phyloP scores from a whole-genome alignment of 2,888 invertebrate genomes.

The Ecliptopera silaceata region DNA sequence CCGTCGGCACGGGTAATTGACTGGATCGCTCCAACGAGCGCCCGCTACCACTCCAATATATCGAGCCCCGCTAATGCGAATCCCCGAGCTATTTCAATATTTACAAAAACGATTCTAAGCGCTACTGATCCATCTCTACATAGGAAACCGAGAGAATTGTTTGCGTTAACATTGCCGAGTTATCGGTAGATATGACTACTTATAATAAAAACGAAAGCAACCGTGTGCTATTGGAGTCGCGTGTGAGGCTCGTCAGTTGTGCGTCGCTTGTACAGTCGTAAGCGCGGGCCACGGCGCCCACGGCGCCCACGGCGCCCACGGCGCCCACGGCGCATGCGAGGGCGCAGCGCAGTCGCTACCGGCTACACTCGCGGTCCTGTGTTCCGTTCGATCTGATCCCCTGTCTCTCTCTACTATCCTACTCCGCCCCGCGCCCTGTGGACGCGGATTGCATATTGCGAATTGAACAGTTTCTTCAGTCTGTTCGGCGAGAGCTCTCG shows the following conservation, averaged over 20 bases:
- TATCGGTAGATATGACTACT: conserved; percentile 75
- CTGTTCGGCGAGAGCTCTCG: conserved; percentile 18
- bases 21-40: conserved; percentile 66
- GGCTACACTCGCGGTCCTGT: conserved; percentile 8
- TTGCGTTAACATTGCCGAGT: conserved; percentile 71
- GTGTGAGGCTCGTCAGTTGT: conserved; percentile 70
- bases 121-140: conserved; percentile 79
- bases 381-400: not conserved
- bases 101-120: conserved; percentile 80
- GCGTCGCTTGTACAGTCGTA: conserved; percentile 61
- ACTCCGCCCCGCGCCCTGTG: not conserved
- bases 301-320: conserved; percentile 13
- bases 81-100: conserved; percentile 73
- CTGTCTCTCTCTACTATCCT: not conserved
- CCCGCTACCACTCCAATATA: conserved; percentile 57
- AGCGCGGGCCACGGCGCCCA: conserved; percentile 19
- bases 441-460: conserved; percentile 3
- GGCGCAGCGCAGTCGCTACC: conserved; percentile 19
- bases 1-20: conserved; percentile 75
- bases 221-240: conserved; percentile 71
- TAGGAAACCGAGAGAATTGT: conserved; percentile 77
- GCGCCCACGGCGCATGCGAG: conserved; percentile 9
- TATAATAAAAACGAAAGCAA: conserved; percentile 79
- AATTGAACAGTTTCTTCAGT: conserved; percentile 22
- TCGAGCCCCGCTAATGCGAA: conserved; percentile 71